Evolutionary conservation across 2,797 vertebrate genomes (phyloP), one percentile per base, ranked within the genome.

Genomic region (Aulostomus chinensis): DNA sequence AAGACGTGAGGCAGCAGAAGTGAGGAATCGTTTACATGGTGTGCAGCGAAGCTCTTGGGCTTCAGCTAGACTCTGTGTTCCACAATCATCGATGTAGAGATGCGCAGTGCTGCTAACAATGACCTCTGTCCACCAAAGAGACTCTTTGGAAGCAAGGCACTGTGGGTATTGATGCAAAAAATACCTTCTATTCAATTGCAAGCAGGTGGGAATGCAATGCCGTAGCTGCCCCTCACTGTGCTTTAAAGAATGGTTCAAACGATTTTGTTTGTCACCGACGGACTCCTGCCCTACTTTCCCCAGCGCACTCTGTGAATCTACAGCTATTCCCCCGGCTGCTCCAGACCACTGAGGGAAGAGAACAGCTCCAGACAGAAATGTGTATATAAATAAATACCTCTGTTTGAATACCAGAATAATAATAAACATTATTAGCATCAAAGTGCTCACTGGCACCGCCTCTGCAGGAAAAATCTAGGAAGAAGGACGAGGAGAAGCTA

Each of bases 231-330:
- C 74, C 81, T 54, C 25, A 53, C 84, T 85, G 81, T 31, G 81
- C 83, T 86, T 84, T 86, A 85, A 75, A 85, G 67, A 81, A 76
- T 12, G 36, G 42, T 87, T 85, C 78, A 87, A 84, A 83, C 73
- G 61, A 62, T 83, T 76, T 69, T 47, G 66, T 83, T 80, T 81
- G 67, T 82, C 76, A 81, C 68, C 80, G 32, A 70, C 68, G 55
- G 62, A 83, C 77, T 81, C 62, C 58, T 84, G 81, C 53, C 76
- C 84, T 81, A 84, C 71, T 85, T 87, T 82, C 51, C 9, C 33
- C 48, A 17, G 66, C 54, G 66, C 54, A 67, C 59, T 66, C 54
- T 59, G 50, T 48, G 60, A 72, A 61, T 64, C 53, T 59, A 39
- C 39, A 58, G 74, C 51, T 81, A 67, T 81, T 88, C 75, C 70